Percentiles rank a stretch among this genome's conserved stretches.
phyloP scores from a whole-genome alignment of 2,113 vertebrate genomes.

The Tapirus terrestris region DNA sequence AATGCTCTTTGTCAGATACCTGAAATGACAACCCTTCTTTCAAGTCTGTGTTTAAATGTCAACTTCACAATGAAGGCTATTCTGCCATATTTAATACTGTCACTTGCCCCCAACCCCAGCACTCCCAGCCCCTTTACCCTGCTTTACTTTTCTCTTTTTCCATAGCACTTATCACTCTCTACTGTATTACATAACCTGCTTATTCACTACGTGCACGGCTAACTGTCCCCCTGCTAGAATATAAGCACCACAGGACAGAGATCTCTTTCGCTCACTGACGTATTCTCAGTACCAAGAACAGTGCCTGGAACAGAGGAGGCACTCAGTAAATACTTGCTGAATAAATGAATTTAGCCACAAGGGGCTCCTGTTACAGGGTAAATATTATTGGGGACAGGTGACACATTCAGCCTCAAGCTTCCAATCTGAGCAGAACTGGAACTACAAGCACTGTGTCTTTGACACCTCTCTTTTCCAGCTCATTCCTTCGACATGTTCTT shows the following conservation, averaged over 20 bases:
- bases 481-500: background rate
- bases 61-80: background rate
- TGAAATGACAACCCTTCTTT: background rate
- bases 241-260: background rate
- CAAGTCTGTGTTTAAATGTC: background rate
- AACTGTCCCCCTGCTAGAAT: conserved; percentile 9
- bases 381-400: background rate
- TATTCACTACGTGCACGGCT: conserved; percentile 40
- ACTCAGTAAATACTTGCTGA: background rate
- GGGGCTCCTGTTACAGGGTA: background rate
- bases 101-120: background rate
- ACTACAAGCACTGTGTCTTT: background rate
- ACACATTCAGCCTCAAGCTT: background rate
- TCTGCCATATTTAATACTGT: background rate
- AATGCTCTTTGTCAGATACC: background rate
- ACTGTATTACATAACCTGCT: background rate
- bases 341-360: background rate
- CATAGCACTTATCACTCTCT: background rate
- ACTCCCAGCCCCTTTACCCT: background rate
- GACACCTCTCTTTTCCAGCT: background rate
- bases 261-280: background rate
- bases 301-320: background rate
- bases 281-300: background rate
- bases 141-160: background rate
- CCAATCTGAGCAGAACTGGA: background rate